These are phyloP conservation scores for Cantharis rustica DNA, from an alignment of 2,888 invertebrate species.

Conservation along the genomic window DNA sequence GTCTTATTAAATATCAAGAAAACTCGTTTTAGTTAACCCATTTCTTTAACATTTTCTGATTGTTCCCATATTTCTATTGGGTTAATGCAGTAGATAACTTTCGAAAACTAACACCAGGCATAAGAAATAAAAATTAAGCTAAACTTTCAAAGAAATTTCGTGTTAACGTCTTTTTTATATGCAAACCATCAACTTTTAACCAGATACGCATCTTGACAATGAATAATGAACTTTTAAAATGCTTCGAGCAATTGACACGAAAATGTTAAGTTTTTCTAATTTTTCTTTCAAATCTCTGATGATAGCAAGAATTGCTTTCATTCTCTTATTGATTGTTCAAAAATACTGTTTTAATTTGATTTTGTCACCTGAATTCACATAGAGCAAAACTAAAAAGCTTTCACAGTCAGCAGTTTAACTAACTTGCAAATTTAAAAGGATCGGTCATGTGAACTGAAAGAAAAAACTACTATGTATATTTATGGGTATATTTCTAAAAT, in stretches of 20 bases:
- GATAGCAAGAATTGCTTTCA: not conserved
- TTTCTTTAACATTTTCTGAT: not conserved
- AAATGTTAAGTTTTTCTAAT: slow-evolving; percentile 10
- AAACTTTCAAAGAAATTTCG: not conserved
- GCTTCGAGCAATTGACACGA: slow-evolving; percentile 14
- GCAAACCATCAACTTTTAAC: slow-evolving; percentile 11
- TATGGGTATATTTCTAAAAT: not conserved
- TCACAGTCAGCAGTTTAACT: not conserved
- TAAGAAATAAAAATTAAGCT: not conserved
- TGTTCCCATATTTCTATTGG: not conserved
- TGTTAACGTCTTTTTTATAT: slow-evolving; percentile 12
- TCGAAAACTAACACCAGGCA: not conserved
- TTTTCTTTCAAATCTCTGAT: not conserved
- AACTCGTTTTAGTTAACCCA: not conserved
- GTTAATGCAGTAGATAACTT: not conserved
- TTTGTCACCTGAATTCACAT: too few relatives aligned
- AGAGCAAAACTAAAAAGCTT: not conserved
- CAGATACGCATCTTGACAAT: slow-evolving; percentile 10
- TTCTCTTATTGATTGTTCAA: not conserved
- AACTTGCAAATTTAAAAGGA: not conserved
- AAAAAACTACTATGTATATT: not conserved
- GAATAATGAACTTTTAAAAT: slow-evolving; percentile 20
- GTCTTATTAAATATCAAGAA: slow-evolving; percentile 3
- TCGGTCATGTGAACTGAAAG: not conserved
- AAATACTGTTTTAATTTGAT: not conserved